Conservation (phyloP, 2,113 vertebrate species). For the Spea bombifrons region DNA sequence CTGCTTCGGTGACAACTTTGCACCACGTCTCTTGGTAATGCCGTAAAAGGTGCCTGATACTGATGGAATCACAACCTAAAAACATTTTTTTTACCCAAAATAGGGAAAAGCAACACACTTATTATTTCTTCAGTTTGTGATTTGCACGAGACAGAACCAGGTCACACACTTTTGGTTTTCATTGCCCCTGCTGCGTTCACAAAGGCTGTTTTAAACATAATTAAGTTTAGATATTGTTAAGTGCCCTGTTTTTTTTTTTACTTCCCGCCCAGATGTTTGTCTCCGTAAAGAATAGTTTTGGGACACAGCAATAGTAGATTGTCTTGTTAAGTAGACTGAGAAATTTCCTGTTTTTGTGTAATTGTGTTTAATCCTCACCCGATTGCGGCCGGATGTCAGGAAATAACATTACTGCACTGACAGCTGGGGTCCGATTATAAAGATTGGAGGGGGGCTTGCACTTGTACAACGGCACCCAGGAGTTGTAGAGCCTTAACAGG, state of each 20-base stretch:
- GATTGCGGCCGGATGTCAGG: slow-evolving; percentile 51
- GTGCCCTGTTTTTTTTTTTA: neutral
- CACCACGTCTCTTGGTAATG: no score
- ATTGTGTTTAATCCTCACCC: slow-evolving; percentile 44
- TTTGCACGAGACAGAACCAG: no score
- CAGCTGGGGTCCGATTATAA: no score
- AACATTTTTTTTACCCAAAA: no score
- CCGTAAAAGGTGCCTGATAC: no score
- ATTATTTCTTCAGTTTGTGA: no score
- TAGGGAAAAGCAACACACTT: no score
- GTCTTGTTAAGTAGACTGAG: slow-evolving; percentile 46
- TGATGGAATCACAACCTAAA: no score
- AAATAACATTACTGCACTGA: slow-evolving; percentile 48
- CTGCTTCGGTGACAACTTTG: no score
- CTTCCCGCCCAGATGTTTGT: slow-evolving; percentile 11
- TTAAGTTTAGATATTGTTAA: neutral
- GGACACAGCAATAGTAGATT: neutral
- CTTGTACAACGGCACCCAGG: neutral
- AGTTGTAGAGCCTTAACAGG: neutral
- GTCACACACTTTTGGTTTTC: no score
- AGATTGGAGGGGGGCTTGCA: no score
- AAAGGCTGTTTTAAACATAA: neutral
- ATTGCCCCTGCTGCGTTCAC: neutral
- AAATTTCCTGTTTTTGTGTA: slow-evolving; percentile 69
- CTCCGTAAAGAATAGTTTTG: neutral